Conservation (phyloP, 2,113 vertebrate species). For the Scolopax mira region DNA sequence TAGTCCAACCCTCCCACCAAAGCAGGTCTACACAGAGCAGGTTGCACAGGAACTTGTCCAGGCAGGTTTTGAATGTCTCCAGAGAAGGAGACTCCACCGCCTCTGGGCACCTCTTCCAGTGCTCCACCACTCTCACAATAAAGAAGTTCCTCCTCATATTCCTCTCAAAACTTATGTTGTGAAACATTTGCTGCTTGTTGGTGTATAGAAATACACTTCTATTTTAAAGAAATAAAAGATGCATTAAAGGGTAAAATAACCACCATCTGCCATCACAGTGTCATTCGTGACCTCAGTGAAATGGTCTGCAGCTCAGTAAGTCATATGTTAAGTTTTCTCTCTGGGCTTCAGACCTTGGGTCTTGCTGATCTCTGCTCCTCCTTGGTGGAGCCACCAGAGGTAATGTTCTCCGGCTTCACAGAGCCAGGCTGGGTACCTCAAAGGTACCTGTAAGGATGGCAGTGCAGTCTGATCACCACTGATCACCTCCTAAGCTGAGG, state of each 20-base stretch:
- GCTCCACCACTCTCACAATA: too few relatives aligned
- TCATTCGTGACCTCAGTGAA: neutral
- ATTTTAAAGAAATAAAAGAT: neutral
- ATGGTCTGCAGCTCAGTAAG: neutral
- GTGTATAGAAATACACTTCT: neutral
- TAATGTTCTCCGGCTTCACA: neutral
- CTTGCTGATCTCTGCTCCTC: neutral
- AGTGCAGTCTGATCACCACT: neutral
- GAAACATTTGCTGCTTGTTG: neutral
- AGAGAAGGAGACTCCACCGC: too few relatives aligned
- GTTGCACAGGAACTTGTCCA: too few relatives aligned
- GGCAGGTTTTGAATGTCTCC: too few relatives aligned
- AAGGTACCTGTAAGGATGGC: neutral
- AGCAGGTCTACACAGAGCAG: too few relatives aligned
- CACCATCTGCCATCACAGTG: neutral
- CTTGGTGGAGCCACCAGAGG: fast-evolving
- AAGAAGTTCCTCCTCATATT: too few relatives aligned
- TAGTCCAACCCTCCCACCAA: too few relatives aligned
- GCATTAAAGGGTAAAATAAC: neutral
- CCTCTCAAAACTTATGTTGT: neutral
- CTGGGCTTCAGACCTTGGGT: neutral
- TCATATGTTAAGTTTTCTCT: neutral
- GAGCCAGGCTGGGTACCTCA: neutral
- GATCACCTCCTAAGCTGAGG: neutral
- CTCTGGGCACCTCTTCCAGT: too few relatives aligned